A percentile compares a stretch with the other conserved stretches of the same genome.
Conservation (phyloP, 2,888 invertebrate species). For the Torymus texanus region DNA sequence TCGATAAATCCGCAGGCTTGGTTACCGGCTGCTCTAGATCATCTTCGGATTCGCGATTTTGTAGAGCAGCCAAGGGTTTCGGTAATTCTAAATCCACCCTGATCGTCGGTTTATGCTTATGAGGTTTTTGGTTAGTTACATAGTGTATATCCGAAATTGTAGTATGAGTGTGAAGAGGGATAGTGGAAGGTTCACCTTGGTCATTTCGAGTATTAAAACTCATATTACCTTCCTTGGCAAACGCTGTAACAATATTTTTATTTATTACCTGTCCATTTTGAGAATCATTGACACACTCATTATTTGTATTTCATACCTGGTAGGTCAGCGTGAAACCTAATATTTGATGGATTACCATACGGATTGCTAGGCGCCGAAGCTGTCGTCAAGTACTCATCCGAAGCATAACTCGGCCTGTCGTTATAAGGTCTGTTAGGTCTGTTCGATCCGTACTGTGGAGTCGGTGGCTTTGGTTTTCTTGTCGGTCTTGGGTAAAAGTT, state of each 20-base stretch:
- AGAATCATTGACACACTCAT: too few relatives aligned
- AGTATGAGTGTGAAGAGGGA: conserved; percentile 41
- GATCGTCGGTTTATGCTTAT: not conserved
- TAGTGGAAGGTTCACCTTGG: conserved; percentile 7
- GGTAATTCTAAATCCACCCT: conserved; percentile 23
- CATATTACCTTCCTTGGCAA: too few relatives aligned
- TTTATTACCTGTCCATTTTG: too few relatives aligned
- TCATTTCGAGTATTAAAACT: conserved; percentile 3
- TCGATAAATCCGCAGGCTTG: not conserved
- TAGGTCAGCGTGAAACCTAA: too few relatives aligned
- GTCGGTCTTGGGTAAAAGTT: conserved; percentile 10
- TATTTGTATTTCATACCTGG: too few relatives aligned
- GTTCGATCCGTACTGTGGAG: conserved; percentile 8
- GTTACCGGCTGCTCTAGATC: not conserved
- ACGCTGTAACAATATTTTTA: too few relatives aligned
- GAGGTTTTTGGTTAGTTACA: not conserved
- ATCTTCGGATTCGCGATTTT: conserved; percentile 29
- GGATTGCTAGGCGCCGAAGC: too few relatives aligned
- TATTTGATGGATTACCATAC: too few relatives aligned
- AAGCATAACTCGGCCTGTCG: too few relatives aligned
- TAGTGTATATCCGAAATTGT: conserved; percentile 28
- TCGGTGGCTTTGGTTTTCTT: conserved; percentile 16
- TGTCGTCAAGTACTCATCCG: too few relatives aligned
- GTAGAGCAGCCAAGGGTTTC: conserved; percentile 10
- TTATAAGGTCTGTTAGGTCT: not conserved